phyloP scores from a whole-genome alignment of 2,113 vertebrate species.

The Semnornis frantzii region DNA sequence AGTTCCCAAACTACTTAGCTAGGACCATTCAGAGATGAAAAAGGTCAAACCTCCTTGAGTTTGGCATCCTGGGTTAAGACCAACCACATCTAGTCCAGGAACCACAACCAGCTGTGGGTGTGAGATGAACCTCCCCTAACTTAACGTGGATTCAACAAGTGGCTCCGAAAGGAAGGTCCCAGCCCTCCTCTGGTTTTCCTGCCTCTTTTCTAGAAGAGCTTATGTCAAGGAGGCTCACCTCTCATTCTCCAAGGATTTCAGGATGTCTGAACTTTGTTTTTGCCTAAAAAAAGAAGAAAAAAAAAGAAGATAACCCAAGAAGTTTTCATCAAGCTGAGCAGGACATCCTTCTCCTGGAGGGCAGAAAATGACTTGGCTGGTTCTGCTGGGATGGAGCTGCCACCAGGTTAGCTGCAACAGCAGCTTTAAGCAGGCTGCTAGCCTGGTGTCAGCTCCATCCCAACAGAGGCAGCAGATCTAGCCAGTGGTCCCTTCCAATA shows the following conservation, averaged over 20 bases:
- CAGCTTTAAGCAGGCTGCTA: background rate
- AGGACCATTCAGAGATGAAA: background rate
- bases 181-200: background rate
- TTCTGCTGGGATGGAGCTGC: background rate
- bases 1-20: background rate
- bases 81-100: background rate
- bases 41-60: background rate
- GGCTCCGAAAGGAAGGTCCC: background rate
- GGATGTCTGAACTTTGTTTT: constrained; percentile 86
- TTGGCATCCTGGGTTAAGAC: background rate
- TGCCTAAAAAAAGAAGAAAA: constrained; percentile 76
- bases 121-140: background rate
- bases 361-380: background rate
- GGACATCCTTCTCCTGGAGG: background rate
- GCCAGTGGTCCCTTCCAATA: background rate
- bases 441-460: background rate
- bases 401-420: background rate
- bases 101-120: background rate
- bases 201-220: background rate
- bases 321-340: background rate
- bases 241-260: constrained; percentile 92
- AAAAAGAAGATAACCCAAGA: background rate
- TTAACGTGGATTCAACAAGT: background rate
- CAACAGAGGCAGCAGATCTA: background rate
- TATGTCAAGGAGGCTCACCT: constrained; percentile 77